Percentiles rank a stretch among this genome's conserved stretches.
Evolutionary conservation across 1,140 invertebrate species (phyloP).

Genomic region (Pinna nobilis): DNA sequence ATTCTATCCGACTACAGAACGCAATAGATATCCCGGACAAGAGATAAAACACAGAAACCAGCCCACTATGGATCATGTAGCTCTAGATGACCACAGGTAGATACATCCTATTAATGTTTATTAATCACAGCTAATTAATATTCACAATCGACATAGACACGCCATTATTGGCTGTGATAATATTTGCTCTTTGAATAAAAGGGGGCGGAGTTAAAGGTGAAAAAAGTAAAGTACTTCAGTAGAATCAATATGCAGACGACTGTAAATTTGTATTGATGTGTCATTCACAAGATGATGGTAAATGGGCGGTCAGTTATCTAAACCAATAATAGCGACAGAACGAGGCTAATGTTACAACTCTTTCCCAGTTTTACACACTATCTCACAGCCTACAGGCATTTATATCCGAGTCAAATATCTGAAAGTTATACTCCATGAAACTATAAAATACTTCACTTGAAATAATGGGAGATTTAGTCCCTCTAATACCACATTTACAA

Average conservation of each 20-base stretch:
- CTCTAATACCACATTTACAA: not conserved
- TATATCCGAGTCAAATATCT: not conserved
- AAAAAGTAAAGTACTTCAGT: not conserved
- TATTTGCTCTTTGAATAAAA: slow-evolving; percentile 4
- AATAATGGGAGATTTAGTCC: slow-evolving; percentile 6
- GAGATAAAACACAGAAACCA: slow-evolving; percentile 28
- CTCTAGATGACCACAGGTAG: slow-evolving; percentile 20
- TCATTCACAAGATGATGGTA: not conserved
- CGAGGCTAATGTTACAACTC: too few relatives aligned
- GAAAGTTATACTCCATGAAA: slow-evolving; percentile 6
- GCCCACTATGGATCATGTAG: slow-evolving; percentile 17
- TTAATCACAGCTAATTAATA: slow-evolving; percentile 45
- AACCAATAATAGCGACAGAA: not conserved
- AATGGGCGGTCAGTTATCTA: slow-evolving; percentile 10
- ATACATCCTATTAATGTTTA: slow-evolving; percentile 22
- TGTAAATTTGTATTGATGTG: too few relatives aligned
- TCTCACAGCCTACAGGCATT: slow-evolving; percentile 1
- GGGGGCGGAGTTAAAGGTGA: slow-evolving; percentile 20
- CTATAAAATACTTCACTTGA: slow-evolving; percentile 4
- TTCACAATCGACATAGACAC: slow-evolving; percentile 22
- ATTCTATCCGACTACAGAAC: slow-evolving; percentile 37
- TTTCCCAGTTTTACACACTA: too few relatives aligned
- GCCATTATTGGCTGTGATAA: slow-evolving; percentile 20
- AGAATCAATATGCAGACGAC: slow-evolving; percentile 3
- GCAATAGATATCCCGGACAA: slow-evolving; percentile 5